phyloP scores from a whole-genome alignment of 92 coral and sea anemone genomes.

The Phenganax marumi region DNA sequence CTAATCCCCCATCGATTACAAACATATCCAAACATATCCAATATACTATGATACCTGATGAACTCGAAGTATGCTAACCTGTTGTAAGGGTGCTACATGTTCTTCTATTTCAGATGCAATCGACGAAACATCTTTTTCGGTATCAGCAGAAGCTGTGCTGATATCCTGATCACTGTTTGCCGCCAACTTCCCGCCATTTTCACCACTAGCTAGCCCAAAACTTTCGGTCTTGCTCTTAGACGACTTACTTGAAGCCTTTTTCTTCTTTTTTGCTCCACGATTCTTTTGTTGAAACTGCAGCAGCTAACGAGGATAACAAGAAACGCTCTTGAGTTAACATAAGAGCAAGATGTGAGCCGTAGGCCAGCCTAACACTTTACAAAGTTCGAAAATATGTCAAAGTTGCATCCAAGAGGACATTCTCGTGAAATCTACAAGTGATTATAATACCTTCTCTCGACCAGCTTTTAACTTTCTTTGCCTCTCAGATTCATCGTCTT shows the following conservation, averaged over 20 bases:
- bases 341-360: too few species aligned
- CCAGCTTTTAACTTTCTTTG: conserved; percentile 96
- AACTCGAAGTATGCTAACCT: conserved; percentile 56
- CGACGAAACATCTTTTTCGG: conserved; percentile 89
- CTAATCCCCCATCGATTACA: background rate
- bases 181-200: conserved; percentile 47
- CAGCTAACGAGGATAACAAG: conserved; percentile 48
- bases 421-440: background rate
- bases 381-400: too few species aligned
- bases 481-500: conserved; percentile 94
- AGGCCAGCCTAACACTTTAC: too few species aligned
- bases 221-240: conserved; percentile 53
- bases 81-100: conserved; percentile 61
- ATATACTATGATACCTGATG: background rate
- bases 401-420: too few species aligned
- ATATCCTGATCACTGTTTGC: conserved; percentile 24
- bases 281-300: conserved; percentile 80
- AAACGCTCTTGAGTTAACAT: background rate
- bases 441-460: conserved; percentile 72
- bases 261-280: conserved; percentile 67
- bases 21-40: background rate
- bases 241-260: conserved; percentile 61
- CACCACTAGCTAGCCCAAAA: conserved; percentile 49
- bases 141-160: conserved; percentile 64
- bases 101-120: conserved; percentile 86